phyloP scores from a whole-genome alignment of 2,888 invertebrate genomes.

The Coelopa pilipes region DNA sequence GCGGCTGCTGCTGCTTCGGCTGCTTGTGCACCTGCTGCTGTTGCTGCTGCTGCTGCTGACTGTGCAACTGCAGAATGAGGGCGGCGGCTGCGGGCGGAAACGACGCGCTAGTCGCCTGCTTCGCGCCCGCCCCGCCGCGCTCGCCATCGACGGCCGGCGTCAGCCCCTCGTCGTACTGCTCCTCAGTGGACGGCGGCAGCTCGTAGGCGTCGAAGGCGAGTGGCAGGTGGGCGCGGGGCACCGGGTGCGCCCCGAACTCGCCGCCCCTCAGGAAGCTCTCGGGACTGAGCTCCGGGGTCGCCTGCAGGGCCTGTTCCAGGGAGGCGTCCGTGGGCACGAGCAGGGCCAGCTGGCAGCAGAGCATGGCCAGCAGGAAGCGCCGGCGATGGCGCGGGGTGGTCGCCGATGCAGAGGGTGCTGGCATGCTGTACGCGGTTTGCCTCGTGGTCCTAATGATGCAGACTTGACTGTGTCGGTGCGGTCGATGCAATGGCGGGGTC shows the following conservation, averaged over 20 bases:
- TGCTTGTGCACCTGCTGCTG: conserved; percentile 9
- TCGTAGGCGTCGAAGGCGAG: conserved; percentile 3
- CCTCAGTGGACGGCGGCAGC: not conserved
- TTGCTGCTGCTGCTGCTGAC: not conserved
- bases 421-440: conserved; percentile 43
- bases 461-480: no score
- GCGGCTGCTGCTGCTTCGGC: conserved; percentile 26
- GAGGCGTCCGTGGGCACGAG: no score
- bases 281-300: no score
- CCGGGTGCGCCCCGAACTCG: no score
- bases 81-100: conserved; percentile 25
- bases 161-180: conserved; percentile 15
- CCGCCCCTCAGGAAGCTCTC: no score
- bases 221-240: no score
- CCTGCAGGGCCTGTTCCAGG: no score
- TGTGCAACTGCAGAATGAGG: conserved; percentile 15
- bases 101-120: not conserved
- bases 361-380: not conserved
- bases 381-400: conserved; percentile 38
- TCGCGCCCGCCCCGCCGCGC: not conserved
- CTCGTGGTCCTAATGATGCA: conserved; percentile 47
- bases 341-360: conserved; percentile 10
- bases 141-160: not conserved
- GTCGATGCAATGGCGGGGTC: no score
- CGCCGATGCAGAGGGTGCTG: conserved; percentile 39